phyloP scores from a whole-genome alignment of 2,888 invertebrate species.

The Mantis religiosa region DNA sequence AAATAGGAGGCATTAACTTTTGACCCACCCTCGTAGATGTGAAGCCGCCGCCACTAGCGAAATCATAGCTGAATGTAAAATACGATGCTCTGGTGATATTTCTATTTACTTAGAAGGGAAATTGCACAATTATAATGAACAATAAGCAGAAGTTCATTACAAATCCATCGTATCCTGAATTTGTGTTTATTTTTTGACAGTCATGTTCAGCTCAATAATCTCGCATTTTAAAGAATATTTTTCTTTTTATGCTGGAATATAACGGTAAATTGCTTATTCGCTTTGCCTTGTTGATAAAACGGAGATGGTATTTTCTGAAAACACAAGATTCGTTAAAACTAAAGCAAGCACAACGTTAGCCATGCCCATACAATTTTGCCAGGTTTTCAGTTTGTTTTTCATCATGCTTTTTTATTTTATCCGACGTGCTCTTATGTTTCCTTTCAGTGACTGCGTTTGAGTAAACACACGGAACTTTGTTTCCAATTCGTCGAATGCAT shows the following conservation, averaged over 20 bases:
- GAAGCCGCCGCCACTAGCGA: too few species aligned
- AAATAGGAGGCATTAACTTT: too few species aligned
- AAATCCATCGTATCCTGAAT: neutral
- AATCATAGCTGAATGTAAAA: too few species aligned
- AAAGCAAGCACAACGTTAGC: neutral
- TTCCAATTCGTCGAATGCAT: neutral
- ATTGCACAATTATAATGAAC: too few species aligned
- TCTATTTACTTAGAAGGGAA: too few species aligned
- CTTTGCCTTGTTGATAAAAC: neutral
- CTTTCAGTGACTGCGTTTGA: neutral
- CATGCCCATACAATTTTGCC: neutral
- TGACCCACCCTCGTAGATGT: too few species aligned
- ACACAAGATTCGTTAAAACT: neutral
- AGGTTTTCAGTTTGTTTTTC: neutral
- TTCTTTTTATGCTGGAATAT: neutral
- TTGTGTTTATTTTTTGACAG: neutral
- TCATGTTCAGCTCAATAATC: neutral
- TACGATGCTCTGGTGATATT: too few species aligned
- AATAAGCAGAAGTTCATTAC: too few species aligned
- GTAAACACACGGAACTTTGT: neutral
- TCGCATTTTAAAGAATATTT: neutral
- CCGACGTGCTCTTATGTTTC: neutral
- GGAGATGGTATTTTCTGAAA: neutral
- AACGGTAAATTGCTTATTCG: neutral
- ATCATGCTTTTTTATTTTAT: neutral